Conservation (phyloP, 2,797 vertebrate species). For the Agapornis canus region DNA sequence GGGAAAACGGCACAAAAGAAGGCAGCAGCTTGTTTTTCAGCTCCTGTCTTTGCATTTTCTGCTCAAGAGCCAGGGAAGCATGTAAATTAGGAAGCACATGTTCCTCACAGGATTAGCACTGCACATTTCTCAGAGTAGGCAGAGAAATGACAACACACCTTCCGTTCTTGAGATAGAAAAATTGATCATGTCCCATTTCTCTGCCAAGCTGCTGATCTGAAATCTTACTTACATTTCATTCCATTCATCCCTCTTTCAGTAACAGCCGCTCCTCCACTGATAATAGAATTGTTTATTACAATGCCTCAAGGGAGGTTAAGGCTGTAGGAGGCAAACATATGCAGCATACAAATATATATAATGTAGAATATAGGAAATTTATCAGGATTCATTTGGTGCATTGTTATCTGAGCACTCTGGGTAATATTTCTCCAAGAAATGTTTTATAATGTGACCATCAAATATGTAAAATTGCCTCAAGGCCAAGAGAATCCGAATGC, state of each 20-base stretch:
- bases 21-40: conserved; percentile 18
- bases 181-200: not conserved
- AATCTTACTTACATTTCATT: conserved; percentile 7
- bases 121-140: not conserved
- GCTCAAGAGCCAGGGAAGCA: conserved; percentile 12
- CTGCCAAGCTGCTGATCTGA: not conserved
- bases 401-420: not conserved
- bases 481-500: not conserved
- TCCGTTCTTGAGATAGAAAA: not conserved
- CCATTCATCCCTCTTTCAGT: not conserved
- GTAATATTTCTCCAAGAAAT: not conserved
- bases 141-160: conserved; percentile 31
- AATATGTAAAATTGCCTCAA: not conserved
- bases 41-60: conserved; percentile 46
- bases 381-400: not conserved
- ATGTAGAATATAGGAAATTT: not conserved
- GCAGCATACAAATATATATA: not conserved
- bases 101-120: conserved; percentile 8
- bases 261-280: not conserved
- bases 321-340: not conserved
- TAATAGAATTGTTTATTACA: not conserved
- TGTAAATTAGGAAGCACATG: conserved; percentile 24
- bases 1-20: conserved; percentile 37
- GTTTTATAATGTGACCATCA: not conserved
- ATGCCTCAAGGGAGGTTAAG: not conserved